A percentile compares a stretch with the other conserved stretches of the same genome.
These are phyloP conservation scores for Odontomachus brunneus DNA, from an alignment of 1,140 invertebrate genomes.

Conservation along the genomic window DNA sequence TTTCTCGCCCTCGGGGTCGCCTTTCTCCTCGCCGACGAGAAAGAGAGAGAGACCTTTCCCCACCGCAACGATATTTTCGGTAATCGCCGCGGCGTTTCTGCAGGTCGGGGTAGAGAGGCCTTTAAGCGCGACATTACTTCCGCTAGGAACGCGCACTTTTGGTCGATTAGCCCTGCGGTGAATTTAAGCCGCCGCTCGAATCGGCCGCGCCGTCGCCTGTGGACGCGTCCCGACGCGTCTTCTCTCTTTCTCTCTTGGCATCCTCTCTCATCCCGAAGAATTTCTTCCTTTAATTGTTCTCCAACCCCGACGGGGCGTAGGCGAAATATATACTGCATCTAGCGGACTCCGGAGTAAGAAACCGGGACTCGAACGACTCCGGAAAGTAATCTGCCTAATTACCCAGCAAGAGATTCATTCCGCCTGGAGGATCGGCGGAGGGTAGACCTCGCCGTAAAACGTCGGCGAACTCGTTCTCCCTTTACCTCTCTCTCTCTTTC, in stretches of 20 bases:
- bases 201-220: constrained; percentile 56
- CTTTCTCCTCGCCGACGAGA: constrained; percentile 26
- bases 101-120: constrained; percentile 29
- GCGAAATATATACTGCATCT: constrained; percentile 65
- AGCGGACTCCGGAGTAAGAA: constrained; percentile 75
- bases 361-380: constrained; percentile 82
- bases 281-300: constrained; percentile 82
- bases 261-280: constrained; percentile 74
- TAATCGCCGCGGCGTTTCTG: constrained; percentile 65
- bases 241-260: constrained; percentile 47
- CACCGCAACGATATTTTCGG: constrained; percentile 68
- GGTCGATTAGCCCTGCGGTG: constrained; percentile 82
- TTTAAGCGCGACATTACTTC: constrained; percentile 79
- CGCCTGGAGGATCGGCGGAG: constrained; percentile 70
- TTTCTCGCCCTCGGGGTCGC: neutral
- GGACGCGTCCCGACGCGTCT: constrained; percentile 16
- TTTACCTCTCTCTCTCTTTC: neutral
- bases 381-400: constrained; percentile 85
- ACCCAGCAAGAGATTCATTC: constrained; percentile 84
- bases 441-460: constrained; percentile 69
- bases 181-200: constrained; percentile 78
- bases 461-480: constrained; percentile 33
- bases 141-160: constrained; percentile 82
- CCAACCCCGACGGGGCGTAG: constrained; percentile 50
- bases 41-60: constrained; percentile 33